Evolutionary conservation across 2,797 vertebrate species (phyloP).

Genomic region (Eulemur albifrons): DNA sequence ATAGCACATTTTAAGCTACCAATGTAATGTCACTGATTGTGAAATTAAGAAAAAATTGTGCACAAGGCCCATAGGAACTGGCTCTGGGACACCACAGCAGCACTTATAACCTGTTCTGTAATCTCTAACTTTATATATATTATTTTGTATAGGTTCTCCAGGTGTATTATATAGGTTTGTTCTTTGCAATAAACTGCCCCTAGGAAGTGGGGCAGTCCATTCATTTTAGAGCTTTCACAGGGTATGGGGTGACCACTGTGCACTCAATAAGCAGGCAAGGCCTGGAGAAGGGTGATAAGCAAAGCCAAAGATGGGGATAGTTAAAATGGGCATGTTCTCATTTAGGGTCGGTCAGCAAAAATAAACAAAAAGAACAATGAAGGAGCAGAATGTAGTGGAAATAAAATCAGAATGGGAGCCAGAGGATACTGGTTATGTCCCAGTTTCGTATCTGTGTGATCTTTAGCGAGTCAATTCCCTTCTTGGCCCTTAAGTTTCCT

Average conservation of each 20-base stretch:
- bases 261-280: neutral
- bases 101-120: neutral
- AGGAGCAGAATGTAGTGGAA: neutral
- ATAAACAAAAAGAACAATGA: constrained; percentile 27
- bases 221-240: neutral
- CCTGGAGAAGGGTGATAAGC: neutral
- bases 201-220: neutral
- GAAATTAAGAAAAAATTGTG: neutral
- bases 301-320: neutral
- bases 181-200: neutral
- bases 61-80: neutral
- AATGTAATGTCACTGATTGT: neutral
- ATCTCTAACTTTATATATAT: neutral
- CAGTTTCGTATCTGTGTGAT: neutral
- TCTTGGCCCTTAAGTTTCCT: neutral
- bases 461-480: neutral
- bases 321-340: neutral
- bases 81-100: neutral
- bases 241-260: neutral
- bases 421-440: neutral
- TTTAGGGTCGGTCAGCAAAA: neutral
- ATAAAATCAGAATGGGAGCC: constrained; percentile 10
- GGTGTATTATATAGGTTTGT: neutral
- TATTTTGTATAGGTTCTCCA: neutral
- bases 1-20: neutral